A percentile compares a stretch with the other conserved stretches of the same genome.
These are phyloP conservation scores for Folsomia manolachei DNA, from an alignment of 2,888 invertebrate species.

Conservation along the genomic window DNA sequence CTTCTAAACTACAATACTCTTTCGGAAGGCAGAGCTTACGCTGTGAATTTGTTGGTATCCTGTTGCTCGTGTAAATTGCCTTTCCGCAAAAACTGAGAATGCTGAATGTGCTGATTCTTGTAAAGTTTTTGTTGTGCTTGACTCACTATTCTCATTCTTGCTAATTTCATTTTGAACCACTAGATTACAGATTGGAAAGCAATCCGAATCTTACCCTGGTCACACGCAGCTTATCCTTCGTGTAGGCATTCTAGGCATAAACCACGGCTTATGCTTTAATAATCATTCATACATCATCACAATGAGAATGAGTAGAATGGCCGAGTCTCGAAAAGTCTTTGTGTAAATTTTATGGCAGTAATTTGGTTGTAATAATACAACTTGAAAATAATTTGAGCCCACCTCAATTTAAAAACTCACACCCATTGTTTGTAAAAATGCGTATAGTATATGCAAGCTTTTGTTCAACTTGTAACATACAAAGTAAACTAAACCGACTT, in stretches of 20 bases:
- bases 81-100: conserved; percentile 17
- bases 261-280: no score
- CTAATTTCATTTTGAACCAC: neutral
- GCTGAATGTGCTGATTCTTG: conserved; percentile 9
- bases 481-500: no score
- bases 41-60: neutral
- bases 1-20: neutral
- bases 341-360: no score
- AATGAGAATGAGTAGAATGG: neutral
- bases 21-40: no score
- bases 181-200: neutral
- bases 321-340: no score
- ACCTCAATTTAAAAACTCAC: no score
- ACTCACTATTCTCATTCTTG: conserved; percentile 13
- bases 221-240: neutral
- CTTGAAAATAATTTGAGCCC: no score
- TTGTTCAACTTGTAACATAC: no score
- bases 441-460: no score
- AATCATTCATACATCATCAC: neutral
- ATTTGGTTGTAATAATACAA: no score
- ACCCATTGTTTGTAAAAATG: no score
- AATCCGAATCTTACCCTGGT: neutral
- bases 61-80: conserved; percentile 17
- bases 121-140: conserved; percentile 16
- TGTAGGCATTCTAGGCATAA: neutral